Percentiles rank a stretch among this genome's conserved stretches.
Conservation (phyloP, 2,888 invertebrate species). For the Strigamia transsilvanica region DNA sequence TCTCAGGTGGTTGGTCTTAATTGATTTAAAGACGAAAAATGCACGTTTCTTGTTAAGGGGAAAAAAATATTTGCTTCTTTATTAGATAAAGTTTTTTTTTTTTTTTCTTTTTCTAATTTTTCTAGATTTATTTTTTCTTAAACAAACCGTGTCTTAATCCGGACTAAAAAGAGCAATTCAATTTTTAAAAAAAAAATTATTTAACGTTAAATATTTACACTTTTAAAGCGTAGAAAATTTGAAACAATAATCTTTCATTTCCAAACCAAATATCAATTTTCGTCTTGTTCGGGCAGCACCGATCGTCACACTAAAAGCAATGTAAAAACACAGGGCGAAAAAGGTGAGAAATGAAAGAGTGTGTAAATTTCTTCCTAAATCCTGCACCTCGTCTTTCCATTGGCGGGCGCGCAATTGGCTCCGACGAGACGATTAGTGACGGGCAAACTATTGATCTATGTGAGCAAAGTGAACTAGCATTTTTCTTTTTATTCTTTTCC, state of each 20-base stretch:
- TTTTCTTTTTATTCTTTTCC: not conserved
- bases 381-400: constrained; percentile 8
- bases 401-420: constrained; percentile 32
- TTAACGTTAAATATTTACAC: too few relatives aligned
- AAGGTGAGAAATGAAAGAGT: constrained; percentile 10
- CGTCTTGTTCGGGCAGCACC: too few relatives aligned
- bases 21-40: constrained; percentile 45
- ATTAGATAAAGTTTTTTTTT: not conserved
- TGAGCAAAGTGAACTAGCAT: constrained; percentile 7
- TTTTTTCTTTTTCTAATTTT: not conserved
- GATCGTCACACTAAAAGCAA: not conserved
- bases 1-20: constrained; percentile 48
- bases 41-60: constrained; percentile 2
- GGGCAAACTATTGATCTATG: constrained; percentile 45
- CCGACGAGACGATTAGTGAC: constrained; percentile 34
- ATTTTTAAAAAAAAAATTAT: too few relatives aligned
- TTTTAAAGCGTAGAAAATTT: too few relatives aligned
- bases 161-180: too few relatives aligned
- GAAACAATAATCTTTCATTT: too few relatives aligned
- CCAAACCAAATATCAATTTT: too few relatives aligned
- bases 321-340: not conserved
- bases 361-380: constrained; percentile 40
- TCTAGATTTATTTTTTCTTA: not conserved
- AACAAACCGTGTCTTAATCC: not conserved
- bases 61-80: constrained; percentile 10